A percentile compares a stretch with the other conserved stretches of the same genome.
Conservation (phyloP, 2,888 invertebrate genomes). For the Griposia aprilina region DNA sequence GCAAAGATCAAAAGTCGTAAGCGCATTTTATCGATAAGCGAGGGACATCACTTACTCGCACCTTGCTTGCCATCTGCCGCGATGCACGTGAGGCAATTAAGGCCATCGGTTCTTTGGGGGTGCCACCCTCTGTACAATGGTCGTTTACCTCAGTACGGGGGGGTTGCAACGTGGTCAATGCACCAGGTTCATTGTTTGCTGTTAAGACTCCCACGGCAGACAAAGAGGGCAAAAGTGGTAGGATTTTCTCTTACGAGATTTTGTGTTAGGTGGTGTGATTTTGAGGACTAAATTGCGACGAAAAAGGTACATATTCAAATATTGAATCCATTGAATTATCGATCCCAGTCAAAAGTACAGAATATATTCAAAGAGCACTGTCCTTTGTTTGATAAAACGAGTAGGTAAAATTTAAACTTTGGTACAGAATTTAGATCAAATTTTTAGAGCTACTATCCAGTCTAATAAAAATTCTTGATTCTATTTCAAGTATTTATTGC, state of each 20-base stretch:
- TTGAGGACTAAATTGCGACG: not conserved
- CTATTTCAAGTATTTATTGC: too few species aligned
- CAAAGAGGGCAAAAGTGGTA: conserved; percentile 58
- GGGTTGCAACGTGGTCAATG: conserved; percentile 85
- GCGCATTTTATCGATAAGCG: conserved; percentile 81
- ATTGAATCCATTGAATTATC: not conserved
- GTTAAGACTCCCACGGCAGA: conserved; percentile 74
- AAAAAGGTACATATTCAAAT: not conserved
- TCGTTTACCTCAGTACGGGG: conserved; percentile 86
- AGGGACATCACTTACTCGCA: conserved; percentile 86
- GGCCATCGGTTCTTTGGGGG: conserved; percentile 82
- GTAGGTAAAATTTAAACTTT: not conserved
- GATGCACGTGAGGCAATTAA: conserved; percentile 89
- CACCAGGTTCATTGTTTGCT: conserved; percentile 72
- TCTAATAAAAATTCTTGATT: not conserved
- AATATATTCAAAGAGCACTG: not conserved
- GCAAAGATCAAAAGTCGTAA: conserved; percentile 64
- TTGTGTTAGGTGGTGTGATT: conserved; percentile 24
- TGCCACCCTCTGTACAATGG: conserved; percentile 87
- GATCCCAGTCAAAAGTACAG: not conserved
- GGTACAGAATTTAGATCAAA: conserved; percentile 1
- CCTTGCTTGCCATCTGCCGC: conserved; percentile 89
- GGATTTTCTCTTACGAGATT: conserved; percentile 19
- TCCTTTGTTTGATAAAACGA: not conserved
- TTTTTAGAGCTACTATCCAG: not conserved